phyloP scores from a whole-genome alignment of 2,113 vertebrate genomes.

The Chlorodrepanis virens region DNA sequence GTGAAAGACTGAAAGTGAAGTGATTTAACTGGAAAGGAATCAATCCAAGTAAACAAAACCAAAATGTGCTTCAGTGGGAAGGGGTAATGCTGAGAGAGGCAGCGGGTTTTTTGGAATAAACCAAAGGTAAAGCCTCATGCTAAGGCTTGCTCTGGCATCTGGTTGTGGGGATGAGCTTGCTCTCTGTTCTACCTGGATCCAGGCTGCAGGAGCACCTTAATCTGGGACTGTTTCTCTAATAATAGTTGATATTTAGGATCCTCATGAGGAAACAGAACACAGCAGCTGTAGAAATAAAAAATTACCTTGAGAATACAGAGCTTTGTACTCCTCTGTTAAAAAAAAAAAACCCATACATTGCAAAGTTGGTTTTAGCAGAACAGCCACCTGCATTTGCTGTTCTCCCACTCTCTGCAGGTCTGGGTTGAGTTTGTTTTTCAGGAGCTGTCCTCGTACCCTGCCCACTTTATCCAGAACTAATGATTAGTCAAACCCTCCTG shows the following conservation, averaged over 20 bases:
- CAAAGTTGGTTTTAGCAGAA: neutral
- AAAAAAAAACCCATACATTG: rapidly evolving
- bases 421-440: neutral
- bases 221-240: neutral
- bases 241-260: neutral
- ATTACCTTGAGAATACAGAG: neutral
- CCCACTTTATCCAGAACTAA: neutral
- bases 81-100: neutral
- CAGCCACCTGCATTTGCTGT: neutral
- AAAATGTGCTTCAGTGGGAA: neutral
- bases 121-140: neutral
- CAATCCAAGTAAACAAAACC: neutral
- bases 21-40: neutral
- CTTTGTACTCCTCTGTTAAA: neutral
- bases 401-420: neutral
- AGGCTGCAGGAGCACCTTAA: neutral
- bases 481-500: neutral
- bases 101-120: neutral
- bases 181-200: neutral
- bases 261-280: neutral
- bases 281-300: neutral
- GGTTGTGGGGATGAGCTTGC: neutral
- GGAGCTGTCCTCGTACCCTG: neutral
- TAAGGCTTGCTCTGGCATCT: neutral
- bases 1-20: neutral